phyloP scores from a whole-genome alignment of 1,140 invertebrate species.

The Coelopa frigida region DNA sequence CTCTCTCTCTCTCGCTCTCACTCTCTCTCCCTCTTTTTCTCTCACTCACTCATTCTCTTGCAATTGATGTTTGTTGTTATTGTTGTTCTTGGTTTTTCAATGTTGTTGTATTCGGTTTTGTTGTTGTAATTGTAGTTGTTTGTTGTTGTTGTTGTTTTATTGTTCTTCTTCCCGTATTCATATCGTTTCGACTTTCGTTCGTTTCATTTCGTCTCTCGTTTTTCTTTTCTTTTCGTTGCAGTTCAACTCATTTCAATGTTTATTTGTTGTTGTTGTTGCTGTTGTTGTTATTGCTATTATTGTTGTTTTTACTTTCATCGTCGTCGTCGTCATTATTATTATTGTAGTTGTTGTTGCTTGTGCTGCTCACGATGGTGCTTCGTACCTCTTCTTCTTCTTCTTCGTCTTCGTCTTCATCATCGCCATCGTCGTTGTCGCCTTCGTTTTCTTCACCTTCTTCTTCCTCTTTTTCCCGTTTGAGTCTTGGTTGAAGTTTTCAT shows the following conservation, averaged over 20 bases:
- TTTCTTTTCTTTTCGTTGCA: neutral
- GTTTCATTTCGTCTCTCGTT: neutral
- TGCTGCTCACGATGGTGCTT: neutral
- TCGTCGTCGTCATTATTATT: too few species aligned
- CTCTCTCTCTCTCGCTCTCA: too few species aligned
- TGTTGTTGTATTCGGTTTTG: neutral
- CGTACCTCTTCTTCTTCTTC: neutral
- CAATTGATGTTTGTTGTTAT: too few species aligned
- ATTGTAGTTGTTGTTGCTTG: neutral
- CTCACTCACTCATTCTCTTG: too few species aligned
- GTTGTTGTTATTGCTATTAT: slow-evolving; percentile 5
- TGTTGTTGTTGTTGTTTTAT: slow-evolving; percentile 1
- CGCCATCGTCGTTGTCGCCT: neutral
- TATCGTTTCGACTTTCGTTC: slow-evolving; percentile 5
- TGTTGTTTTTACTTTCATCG: slow-evolving; percentile 2
- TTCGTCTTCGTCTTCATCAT: neutral
- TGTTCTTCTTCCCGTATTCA: slow-evolving; percentile 8
- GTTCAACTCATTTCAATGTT: neutral
- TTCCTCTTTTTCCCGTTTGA: neutral
- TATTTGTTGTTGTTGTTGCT: neutral
- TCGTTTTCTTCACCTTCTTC: neutral
- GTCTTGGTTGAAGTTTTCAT: neutral
- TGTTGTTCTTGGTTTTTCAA: neutral
- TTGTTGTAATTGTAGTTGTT: too few species aligned
- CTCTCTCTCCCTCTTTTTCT: too few species aligned